These are phyloP conservation scores for Clytia hemisphaerica DNA, from an alignment of 30 jellyfish, hydroid and myxozoan species.

Conservation along the genomic window DNA sequence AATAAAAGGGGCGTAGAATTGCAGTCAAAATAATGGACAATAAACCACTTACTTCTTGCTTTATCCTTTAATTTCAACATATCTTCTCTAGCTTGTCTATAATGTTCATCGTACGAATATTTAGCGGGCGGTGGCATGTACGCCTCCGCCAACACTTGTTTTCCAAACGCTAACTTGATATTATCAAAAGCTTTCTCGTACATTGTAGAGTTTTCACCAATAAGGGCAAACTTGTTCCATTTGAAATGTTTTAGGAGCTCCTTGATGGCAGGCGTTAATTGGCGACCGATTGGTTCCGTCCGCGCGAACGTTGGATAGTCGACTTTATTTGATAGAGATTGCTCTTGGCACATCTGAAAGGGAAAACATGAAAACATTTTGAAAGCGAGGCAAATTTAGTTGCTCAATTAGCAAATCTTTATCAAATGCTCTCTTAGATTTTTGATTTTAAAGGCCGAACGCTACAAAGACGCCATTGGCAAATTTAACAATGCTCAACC, in stretches of 20 bases:
- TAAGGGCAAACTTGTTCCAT: conserved; percentile 61
- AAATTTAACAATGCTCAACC: too few relatives aligned
- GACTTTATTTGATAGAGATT: conserved; percentile 46
- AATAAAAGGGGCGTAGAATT: background rate
- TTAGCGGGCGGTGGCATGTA: conserved; percentile 69
- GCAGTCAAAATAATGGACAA: background rate
- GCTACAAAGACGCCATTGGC: too few relatives aligned
- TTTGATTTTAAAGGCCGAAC: too few relatives aligned
- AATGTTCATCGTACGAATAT: conserved; percentile 43
- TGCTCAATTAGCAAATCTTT: background rate
- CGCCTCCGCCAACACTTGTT: conserved; percentile 28
- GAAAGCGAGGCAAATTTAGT: background rate
- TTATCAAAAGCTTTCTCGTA: conserved; percentile 48
- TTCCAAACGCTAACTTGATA: conserved; percentile 40
- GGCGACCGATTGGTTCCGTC: conserved; percentile 77
- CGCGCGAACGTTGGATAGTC: conserved; percentile 63
- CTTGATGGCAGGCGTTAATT: conserved; percentile 66
- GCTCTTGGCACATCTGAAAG: conserved; percentile 75
- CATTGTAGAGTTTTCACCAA: conserved; percentile 56
- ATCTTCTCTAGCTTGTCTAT: conserved; percentile 29
- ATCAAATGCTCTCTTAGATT: too few relatives aligned
- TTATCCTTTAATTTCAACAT: conserved; percentile 39
- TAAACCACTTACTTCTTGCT: conserved; percentile 69
- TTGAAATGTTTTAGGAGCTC: conserved; percentile 48
- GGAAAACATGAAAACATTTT: background rate